A percentile compares a stretch with the other conserved stretches of the same genome.
Conservation (phyloP, 1,140 invertebrate species). For the Trissolcus basalis region DNA sequence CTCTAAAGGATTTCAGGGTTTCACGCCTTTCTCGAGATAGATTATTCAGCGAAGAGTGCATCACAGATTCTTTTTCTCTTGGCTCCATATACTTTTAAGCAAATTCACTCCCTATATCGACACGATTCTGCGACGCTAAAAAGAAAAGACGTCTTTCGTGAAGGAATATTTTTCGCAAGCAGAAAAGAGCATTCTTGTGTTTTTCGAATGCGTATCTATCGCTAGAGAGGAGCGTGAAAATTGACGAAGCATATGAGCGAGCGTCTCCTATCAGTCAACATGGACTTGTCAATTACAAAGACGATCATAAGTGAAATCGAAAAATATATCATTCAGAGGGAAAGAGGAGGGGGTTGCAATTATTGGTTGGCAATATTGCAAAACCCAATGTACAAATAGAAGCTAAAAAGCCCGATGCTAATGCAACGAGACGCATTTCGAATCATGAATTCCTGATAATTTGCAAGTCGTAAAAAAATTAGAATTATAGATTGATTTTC, state of each 20-base stretch:
- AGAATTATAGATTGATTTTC: conserved; percentile 1
- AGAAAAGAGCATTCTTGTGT: conserved; percentile 59
- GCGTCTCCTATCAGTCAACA: conserved; percentile 38
- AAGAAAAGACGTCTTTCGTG: conserved; percentile 58
- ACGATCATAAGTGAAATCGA: not conserved
- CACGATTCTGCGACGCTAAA: conserved; percentile 55
- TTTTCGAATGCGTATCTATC: conserved; percentile 46
- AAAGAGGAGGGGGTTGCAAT: too few relatives aligned
- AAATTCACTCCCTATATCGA: conserved; percentile 60
- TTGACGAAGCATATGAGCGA: conserved; percentile 52
- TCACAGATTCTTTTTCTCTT: conserved; percentile 57
- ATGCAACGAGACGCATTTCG: too few relatives aligned
- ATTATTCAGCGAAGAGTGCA: conserved; percentile 60
- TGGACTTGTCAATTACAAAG: conserved; percentile 35
- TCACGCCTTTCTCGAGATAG: conserved; percentile 52
- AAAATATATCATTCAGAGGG: too few relatives aligned
- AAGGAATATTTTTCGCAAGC: conserved; percentile 57
- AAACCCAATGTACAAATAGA: too few relatives aligned
- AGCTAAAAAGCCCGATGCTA: too few relatives aligned
- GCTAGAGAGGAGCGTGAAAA: conserved; percentile 43
- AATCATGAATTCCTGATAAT: not conserved
- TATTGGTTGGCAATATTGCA: too few relatives aligned
- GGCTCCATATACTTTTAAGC: conserved; percentile 60
- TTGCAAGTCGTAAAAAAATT: not conserved
- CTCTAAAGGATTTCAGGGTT: conserved; percentile 54